Conservation (phyloP, 2,113 vertebrate species). For the Ceyx cyanopectus region DNA sequence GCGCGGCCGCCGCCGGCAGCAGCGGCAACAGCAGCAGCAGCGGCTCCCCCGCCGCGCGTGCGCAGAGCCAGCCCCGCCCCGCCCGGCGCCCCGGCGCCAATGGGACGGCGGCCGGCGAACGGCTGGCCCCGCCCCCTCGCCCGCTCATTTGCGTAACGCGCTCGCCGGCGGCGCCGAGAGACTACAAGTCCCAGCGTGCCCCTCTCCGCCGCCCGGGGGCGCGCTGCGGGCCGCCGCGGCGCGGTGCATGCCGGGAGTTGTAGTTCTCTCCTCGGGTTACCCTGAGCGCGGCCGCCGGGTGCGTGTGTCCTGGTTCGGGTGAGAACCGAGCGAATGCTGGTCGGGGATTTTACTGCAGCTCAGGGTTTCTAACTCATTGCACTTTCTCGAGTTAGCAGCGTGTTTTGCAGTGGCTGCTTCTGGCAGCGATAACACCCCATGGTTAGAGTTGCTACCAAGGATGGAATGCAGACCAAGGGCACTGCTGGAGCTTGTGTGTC, state of each 20-base stretch:
- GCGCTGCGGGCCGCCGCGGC: rapidly evolving
- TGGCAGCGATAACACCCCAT: no score
- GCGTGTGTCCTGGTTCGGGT: no score
- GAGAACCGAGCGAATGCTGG: no score
- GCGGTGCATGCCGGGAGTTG: background rate
- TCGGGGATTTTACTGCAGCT: no score
- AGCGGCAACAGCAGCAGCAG: background rate
- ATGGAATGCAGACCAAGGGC: no score
- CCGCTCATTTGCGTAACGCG: background rate
- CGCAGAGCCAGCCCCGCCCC: background rate
- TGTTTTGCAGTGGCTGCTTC: no score
- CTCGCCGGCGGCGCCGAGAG: no score
- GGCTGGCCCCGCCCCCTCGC: background rate
- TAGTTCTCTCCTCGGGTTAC: rapidly evolving
- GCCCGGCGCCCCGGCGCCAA: background rate
- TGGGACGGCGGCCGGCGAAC: rapidly evolving
- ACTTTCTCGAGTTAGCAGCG: no score
- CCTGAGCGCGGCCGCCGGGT: rapidly evolving
- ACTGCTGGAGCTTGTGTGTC: no score
- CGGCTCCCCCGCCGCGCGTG: background rate
- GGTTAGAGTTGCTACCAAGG: no score
- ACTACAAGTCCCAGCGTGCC: background rate
- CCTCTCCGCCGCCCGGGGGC: background rate
- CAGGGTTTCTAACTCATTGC: no score
- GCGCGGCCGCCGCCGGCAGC: background rate